These are phyloP conservation scores for Mimumesa dahlbomi DNA, from an alignment of 2,888 invertebrate genomes.

Conservation along the genomic window DNA sequence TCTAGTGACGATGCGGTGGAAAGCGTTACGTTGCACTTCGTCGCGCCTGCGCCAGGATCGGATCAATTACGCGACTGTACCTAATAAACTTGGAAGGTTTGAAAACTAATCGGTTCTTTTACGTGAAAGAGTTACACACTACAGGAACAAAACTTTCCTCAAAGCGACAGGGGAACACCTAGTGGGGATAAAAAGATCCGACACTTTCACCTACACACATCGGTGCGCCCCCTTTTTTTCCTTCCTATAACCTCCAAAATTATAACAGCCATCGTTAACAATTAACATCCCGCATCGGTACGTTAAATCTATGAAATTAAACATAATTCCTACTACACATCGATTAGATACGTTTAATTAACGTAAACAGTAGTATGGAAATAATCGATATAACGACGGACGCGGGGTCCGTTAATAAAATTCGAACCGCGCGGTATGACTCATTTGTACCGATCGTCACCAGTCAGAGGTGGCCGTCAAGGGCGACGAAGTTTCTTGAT, in stretches of 20 bases:
- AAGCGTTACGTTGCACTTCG: conserved; percentile 1
- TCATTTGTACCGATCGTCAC: conserved; percentile 45
- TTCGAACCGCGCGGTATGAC: conserved; percentile 47
- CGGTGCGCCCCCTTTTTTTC: not conserved
- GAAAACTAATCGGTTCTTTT: conserved; percentile 8
- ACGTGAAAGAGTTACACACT: too few species aligned
- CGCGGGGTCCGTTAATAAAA: conserved; percentile 37
- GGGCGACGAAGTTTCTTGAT: conserved; percentile 55
- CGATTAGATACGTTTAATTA: conserved; percentile 5
- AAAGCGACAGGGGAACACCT: too few species aligned
- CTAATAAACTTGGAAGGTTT: conserved; percentile 16
- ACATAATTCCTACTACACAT: not conserved
- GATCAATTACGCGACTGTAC: conserved; percentile 47
- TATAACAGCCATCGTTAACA: too few species aligned
- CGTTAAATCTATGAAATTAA: not conserved
- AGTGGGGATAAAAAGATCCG: too few species aligned
- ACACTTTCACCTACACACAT: not conserved
- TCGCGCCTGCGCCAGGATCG: conserved; percentile 56
- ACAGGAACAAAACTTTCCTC: too few species aligned
- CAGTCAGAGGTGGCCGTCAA: conserved; percentile 39
- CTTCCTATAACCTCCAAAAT: too few species aligned
- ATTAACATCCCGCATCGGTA: not conserved
- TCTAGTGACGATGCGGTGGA: not conserved
- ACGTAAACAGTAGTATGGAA: not conserved
- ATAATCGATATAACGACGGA: not conserved